These are phyloP conservation scores for Lottia gigantea DNA, from an alignment of 2,888 invertebrate genomes.

Conservation along the genomic window DNA sequence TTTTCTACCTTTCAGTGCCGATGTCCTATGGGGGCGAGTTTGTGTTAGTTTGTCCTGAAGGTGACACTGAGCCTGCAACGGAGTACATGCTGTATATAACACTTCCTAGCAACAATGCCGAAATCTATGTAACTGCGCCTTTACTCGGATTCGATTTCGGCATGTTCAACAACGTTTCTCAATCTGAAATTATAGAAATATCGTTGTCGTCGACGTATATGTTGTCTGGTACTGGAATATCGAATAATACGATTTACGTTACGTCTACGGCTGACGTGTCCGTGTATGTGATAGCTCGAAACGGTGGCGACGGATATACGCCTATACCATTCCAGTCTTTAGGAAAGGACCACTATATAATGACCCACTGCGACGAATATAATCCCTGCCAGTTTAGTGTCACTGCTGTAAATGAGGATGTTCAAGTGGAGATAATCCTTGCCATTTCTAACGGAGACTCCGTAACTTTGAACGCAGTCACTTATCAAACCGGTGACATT, in stretches of 20 bases:
- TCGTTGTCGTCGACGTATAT: not conserved
- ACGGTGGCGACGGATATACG: slow-evolving; percentile 29
- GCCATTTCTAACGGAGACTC: not conserved
- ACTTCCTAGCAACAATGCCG: not conserved
- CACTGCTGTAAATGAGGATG: not conserved
- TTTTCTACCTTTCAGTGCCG: not conserved
- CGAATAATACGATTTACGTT: not conserved
- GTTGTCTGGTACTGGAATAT: not conserved
- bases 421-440: not conserved
- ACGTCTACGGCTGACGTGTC: not conserved
- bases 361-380: slow-evolving; percentile 33
- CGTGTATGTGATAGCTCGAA: not conserved
- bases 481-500: slow-evolving; percentile 9
- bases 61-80: not conserved
- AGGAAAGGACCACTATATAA: slow-evolving; percentile 32
- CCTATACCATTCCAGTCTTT: slow-evolving; percentile 30
- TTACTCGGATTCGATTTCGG: not conserved
- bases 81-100: not conserved
- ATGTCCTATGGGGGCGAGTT: not conserved
- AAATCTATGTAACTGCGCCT: not conserved
- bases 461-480: not conserved
- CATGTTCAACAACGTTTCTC: not conserved
- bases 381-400: slow-evolving; percentile 20
- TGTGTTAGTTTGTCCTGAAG: not conserved
- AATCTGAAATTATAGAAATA: not conserved